Evolutionary conservation across 2,888 invertebrate genomes (phyloP).

Genomic region (Gari tellinella): DNA sequence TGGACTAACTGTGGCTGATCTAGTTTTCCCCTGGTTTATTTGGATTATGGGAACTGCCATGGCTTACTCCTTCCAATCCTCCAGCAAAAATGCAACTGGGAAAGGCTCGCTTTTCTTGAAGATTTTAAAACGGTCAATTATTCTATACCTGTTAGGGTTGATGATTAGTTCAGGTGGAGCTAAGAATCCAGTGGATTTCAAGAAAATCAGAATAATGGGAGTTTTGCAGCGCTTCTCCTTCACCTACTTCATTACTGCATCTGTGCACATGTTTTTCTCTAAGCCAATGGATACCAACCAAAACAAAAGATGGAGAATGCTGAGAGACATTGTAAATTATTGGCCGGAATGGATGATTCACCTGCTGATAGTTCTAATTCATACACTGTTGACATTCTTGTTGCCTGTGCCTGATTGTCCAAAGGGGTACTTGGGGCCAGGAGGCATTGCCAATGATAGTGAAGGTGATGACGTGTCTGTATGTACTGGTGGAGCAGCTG

Average conservation of each 20-base stretch:
- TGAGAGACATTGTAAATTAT: conserved; percentile 82
- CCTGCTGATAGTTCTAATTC: conserved; percentile 87
- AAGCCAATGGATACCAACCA: conserved; percentile 59
- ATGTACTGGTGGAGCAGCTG: conserved; percentile 95
- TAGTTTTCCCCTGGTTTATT: conserved; percentile 88
- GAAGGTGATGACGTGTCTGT: conserved; percentile 80
- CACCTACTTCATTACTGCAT: conserved; percentile 91
- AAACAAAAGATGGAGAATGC: conserved; percentile 63
- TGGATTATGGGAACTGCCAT: conserved; percentile 99
- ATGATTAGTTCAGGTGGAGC: conserved; percentile 77
- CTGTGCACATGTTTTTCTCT: conserved; percentile 84
- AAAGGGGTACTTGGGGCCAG: conserved; percentile 96
- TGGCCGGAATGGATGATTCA: conserved; percentile 90
- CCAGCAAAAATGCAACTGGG: conserved; percentile 87
- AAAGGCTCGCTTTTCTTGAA: conserved; percentile 81
- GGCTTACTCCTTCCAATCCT: conserved; percentile 92
- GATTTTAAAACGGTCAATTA: conserved; percentile 81
- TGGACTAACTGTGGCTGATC: conserved; percentile 72
- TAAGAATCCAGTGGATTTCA: conserved; percentile 47
- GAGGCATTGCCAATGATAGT: conserved; percentile 87
- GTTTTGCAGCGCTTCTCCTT: conserved; percentile 95
- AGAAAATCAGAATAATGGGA: conserved; percentile 92
- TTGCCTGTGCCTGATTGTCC: conserved; percentile 89
- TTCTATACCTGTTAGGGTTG: conserved; percentile 84
- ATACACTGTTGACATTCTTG: conserved; percentile 90